phyloP scores from a whole-genome alignment of 1,140 invertebrate species.

The Colletes latitarsis region DNA sequence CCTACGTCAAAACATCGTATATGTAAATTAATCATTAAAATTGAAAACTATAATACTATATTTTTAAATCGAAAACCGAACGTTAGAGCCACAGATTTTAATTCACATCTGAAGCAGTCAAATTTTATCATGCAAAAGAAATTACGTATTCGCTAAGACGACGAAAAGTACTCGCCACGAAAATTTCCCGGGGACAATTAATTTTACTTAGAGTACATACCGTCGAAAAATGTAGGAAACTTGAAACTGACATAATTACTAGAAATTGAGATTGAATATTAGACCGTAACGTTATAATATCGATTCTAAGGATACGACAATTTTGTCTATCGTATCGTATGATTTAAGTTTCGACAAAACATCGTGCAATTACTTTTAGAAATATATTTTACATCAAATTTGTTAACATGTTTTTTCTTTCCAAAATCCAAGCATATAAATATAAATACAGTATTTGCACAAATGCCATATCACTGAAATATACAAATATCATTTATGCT shows the following conservation, averaged over 20 bases:
- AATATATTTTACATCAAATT: neutral
- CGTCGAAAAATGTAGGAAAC: conserved; percentile 2
- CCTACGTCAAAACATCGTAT: conserved; percentile 14
- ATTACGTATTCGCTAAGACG: neutral
- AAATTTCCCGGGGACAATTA: neutral
- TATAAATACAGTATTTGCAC: neutral
- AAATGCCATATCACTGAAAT: neutral
- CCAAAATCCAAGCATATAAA: conserved; percentile 2
- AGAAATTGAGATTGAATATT: neutral
- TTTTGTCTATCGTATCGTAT: too few relatives aligned
- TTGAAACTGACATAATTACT: neutral
- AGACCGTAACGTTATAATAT: too few relatives aligned
- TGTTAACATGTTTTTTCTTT: neutral
- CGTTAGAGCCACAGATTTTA: conserved; percentile 1
- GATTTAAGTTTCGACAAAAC: neutral
- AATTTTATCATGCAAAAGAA: neutral
- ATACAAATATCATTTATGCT: conserved; percentile 12
- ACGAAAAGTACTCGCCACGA: neutral
- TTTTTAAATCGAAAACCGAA: neutral
- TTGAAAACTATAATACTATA: neutral
- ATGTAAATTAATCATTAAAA: neutral
- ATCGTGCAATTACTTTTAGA: neutral
- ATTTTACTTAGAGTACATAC: neutral
- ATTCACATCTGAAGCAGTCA: conserved; percentile 20
- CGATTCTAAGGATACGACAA: neutral